Evolutionary conservation across 2,113 vertebrate genomes (phyloP).

Genomic region (Cyanoramphus novaezelandiae): DNA sequence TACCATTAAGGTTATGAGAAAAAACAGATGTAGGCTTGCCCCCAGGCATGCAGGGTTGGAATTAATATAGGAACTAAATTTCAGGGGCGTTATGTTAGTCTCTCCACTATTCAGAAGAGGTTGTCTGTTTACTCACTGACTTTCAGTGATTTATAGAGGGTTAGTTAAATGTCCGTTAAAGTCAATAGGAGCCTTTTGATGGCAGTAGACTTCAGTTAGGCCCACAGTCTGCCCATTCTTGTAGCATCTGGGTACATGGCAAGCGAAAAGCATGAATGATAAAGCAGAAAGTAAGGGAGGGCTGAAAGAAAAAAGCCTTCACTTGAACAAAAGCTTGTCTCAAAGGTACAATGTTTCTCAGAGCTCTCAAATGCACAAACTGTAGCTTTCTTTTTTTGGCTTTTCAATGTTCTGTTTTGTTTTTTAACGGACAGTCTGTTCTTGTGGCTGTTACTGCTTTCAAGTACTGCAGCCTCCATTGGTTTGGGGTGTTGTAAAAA

Average conservation of each 20-base stretch:
- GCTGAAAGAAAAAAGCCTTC: slow-evolving; percentile 3
- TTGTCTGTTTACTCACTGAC: neutral
- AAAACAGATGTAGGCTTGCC: neutral
- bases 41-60: neutral
- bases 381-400: slow-evolving; percentile 7
- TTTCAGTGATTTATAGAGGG: slow-evolving; percentile 11
- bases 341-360: neutral
- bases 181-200: slow-evolving; percentile 30
- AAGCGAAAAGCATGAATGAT: neutral
- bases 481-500: neutral
- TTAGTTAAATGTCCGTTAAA: neutral
- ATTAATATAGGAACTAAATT: neutral
- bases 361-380: slow-evolving; percentile 28
- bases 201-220: neutral
- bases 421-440: neutral
- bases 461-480: neutral
- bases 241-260: neutral
- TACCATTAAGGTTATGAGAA: neutral
- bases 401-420: slow-evolving; percentile 2
- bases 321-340: slow-evolving; percentile 8
- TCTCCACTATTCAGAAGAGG: neutral
- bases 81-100: neutral
- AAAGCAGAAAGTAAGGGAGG: neutral
- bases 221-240: neutral
- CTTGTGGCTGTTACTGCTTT: neutral